phyloP scores from a whole-genome alignment of 2,113 vertebrate genomes.

The Cyprinus carpio region DNA sequence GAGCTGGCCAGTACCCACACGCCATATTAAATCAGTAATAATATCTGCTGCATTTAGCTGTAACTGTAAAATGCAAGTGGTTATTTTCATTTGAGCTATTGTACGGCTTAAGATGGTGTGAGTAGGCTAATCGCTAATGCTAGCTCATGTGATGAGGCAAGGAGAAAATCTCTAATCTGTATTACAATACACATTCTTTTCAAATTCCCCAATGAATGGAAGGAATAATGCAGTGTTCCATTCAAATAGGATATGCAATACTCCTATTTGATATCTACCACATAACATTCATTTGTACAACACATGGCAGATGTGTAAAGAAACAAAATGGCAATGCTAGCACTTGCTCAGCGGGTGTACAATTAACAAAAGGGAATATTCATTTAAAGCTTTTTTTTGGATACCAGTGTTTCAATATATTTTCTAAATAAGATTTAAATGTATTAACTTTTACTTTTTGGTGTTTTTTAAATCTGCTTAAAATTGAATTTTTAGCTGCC shows the following conservation, averaged over 20 bases:
- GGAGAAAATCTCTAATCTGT: conserved; percentile 27
- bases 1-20: not conserved
- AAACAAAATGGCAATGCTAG: not conserved
- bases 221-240: not conserved
- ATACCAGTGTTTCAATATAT: not conserved
- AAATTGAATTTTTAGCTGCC: not conserved
- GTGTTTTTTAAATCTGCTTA: not conserved
- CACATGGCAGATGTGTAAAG: not conserved
- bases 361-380: not conserved
- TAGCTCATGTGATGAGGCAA: conserved; percentile 35
- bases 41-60: not conserved
- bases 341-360: not conserved
- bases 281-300: not conserved
- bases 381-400: not conserved
- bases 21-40: conserved; percentile 5
- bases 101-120: conserved; percentile 7
- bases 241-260: not conserved
- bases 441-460: not conserved
- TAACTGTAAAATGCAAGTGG: not conserved
- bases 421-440: not conserved
- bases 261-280: not conserved
- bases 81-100: conserved; percentile 17
- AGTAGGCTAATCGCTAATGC: conserved; percentile 37
- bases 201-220: not conserved
- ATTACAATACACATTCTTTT: conserved; percentile 23